Base-by-base conservation (phyloP, 64 coral and sea anemone genomes). In the Trachythela sp. region DNA sequence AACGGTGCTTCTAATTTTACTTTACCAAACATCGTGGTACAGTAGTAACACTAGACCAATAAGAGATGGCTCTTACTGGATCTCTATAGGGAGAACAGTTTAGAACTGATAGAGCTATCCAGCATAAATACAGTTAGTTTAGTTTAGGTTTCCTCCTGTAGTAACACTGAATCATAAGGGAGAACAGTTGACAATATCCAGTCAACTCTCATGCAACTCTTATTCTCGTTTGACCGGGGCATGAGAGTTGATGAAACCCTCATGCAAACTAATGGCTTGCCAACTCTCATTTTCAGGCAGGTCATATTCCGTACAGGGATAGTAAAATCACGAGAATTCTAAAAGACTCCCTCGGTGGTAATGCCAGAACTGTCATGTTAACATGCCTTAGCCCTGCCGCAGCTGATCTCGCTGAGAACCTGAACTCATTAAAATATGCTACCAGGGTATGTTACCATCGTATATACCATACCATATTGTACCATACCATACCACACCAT, bases 371-470 rank as follows among this genome's bases (percentile, higher is more conserved):
- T 11, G 72, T 94, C 2, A 99, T 99, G 96, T 92, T 99, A 15
- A 93, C 96, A 2, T 99, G 96, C 45, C 58, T 99, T 7, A 99
- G 96, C 88, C 96, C 96, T 84, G 92, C 93, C 83, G 96, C 93
- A 17, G 86, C 54, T 40, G 93, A 99, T 91, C 94, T 99, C 70
- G 96, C 93, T 48, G 96, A 99, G 86, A 99, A 99, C 85, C 50
- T 94, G 36, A 99, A 99, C 87, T 94, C 96, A 0, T 39, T 99
- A 40, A 99, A 99, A 77, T 99, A 94, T 89, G 96, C 96, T 13
- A 99, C 93, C 41, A 94, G 96, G 84, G 96, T 99, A 89, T 86
- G 93, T 86, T 72, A 72, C n/a, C n/a, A n/a, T n/a, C n/a, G n/a
- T n/a, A n/a, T n/a, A n/a, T n/a, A n/a, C n/a, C n/a, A n/a, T n/a